Evolutionary conservation across 2,113 vertebrate species (phyloP).

Genomic region (Cranoglanis bouderius): DNA sequence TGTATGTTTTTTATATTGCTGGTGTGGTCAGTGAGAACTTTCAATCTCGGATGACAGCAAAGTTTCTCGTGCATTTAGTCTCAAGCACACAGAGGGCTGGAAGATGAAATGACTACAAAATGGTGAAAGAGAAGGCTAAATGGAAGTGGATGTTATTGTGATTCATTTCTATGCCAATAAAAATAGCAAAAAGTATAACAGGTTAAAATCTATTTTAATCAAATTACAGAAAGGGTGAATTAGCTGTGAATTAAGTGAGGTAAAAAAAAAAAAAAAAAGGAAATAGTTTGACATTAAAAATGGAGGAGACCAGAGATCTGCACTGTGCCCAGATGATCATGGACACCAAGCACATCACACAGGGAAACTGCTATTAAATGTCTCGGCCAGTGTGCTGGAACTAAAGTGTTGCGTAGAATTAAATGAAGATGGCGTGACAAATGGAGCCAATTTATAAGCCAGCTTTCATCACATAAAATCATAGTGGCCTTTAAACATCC

Average conservation of each 20-base stretch:
- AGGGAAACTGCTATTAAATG: background rate
- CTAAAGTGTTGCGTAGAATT: background rate
- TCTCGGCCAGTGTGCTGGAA: background rate
- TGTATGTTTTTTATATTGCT: no score
- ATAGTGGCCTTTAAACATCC: background rate
- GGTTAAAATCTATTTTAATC: background rate
- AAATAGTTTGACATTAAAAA: background rate
- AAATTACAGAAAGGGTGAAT: background rate
- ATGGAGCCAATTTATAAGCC: background rate
- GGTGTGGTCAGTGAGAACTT: no score
- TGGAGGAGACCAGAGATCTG: no score
- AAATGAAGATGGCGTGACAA: background rate
- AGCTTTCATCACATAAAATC: background rate
- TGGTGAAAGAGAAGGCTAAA: background rate
- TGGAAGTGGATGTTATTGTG: background rate
- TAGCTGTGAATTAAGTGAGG: background rate
- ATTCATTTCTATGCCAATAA: background rate
- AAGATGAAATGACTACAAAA: background rate
- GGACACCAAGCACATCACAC: background rate
- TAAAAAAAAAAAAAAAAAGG: background rate
- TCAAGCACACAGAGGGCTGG: background rate
- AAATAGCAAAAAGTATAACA: background rate
- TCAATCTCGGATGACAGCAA: no score
- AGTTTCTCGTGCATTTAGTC: background rate
- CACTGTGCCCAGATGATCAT: background rate